Evolutionary conservation across 2,113 vertebrate species (phyloP).

Genomic region (Cichladusa arquata): DNA sequence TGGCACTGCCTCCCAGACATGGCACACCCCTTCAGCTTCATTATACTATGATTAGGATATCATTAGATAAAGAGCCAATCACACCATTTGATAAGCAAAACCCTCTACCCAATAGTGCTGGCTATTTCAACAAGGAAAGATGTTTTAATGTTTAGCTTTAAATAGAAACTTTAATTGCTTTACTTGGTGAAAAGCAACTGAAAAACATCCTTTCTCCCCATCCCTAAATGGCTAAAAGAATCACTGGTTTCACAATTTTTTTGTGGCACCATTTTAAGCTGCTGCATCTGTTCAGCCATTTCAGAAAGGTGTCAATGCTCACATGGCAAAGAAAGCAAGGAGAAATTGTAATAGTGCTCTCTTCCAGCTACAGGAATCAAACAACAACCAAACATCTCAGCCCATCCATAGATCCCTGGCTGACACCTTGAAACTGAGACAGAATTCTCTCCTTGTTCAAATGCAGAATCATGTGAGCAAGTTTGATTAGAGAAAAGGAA

Average conservation of each 20-base stretch:
- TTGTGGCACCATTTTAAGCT: neutral
- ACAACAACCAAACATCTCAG: neutral
- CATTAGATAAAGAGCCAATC: neutral
- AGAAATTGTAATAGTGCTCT: neutral
- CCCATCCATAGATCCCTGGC: neutral
- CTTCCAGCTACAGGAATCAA: neutral
- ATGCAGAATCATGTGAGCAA: neutral
- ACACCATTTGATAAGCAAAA: neutral
- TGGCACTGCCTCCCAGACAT: too few relatives aligned
- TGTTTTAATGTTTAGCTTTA: neutral
- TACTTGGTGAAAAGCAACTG: neutral
- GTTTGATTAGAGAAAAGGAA: neutral
- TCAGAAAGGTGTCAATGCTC: neutral
- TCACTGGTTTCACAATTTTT: neutral
- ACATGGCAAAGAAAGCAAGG: neutral
- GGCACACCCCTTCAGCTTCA: accelerated
- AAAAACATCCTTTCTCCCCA: neutral
- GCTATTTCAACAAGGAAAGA: neutral
- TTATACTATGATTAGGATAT: neutral
- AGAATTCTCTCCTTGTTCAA: neutral
- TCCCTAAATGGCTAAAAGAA: neutral
- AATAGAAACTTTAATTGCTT: neutral
- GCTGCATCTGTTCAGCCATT: neutral
- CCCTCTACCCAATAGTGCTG: accelerated
- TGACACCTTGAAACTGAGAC: neutral